A percentile compares a stretch with the other conserved stretches of the same genome.
These are phyloP conservation scores for Plagodis pulveraria DNA, from an alignment of 2,888 invertebrate species.

Conservation along the genomic window DNA sequence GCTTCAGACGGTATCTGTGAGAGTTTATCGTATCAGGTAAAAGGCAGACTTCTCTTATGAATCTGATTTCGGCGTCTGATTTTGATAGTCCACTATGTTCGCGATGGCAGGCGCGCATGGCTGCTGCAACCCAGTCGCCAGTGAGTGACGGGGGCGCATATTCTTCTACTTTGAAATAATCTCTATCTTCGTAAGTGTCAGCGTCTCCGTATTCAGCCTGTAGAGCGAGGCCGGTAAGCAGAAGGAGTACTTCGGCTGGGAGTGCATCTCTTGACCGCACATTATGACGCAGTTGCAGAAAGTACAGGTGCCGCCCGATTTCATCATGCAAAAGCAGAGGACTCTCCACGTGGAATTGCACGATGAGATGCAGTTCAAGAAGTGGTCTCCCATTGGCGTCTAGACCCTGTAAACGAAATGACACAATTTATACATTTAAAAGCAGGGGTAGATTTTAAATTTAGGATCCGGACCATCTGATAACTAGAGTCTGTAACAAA, in stretches of 20 bases:
- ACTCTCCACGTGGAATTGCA: slow-evolving; percentile 97
- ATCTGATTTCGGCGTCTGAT: slow-evolving; percentile 93
- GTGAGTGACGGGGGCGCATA: slow-evolving; percentile 91
- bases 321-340: slow-evolving; percentile 96
- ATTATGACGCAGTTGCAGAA: slow-evolving; percentile 97
- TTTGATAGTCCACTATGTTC: slow-evolving; percentile 92
- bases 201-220: slow-evolving; percentile 97
- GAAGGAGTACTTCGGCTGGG: slow-evolving; percentile 88
- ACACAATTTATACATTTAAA: too few species aligned
- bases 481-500: too few species aligned
- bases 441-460: too few species aligned
- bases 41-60: slow-evolving; percentile 94
- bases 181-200: slow-evolving; percentile 66
- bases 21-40: slow-evolving; percentile 95
- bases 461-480: too few species aligned
- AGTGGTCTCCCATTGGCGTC: slow-evolving; percentile 96
- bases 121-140: slow-evolving; percentile 84
- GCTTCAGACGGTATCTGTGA: slow-evolving; percentile 93
- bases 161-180: slow-evolving; percentile 91
- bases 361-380: slow-evolving; percentile 94
- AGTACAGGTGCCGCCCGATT: slow-evolving; percentile 96
- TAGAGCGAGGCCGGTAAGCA: slow-evolving; percentile 94
- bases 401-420: slow-evolving; percentile 87
- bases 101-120: slow-evolving; percentile 91
- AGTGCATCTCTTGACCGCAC: slow-evolving; percentile 87